phyloP scores from a whole-genome alignment of 2,113 vertebrate species.

The Chelonoidis abingdonii region DNA sequence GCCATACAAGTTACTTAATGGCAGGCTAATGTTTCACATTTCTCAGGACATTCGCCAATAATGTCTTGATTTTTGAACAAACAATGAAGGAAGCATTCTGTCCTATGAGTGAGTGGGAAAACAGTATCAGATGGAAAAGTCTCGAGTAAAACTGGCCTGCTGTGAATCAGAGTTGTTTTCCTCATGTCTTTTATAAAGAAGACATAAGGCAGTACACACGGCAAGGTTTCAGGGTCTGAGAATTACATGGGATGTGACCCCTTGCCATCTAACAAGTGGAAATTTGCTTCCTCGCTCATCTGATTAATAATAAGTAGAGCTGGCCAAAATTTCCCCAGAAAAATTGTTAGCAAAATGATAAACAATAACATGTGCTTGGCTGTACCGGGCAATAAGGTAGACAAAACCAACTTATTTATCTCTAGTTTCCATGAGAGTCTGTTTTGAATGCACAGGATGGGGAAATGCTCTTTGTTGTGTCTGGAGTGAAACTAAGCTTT shows the following conservation, averaged over 20 bases:
- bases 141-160: background rate
- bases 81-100: rapidly evolving
- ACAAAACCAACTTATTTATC: background rate
- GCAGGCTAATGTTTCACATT: background rate
- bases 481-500: background rate
- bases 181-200: background rate
- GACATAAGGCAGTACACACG: background rate
- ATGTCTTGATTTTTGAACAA: background rate
- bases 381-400: background rate
- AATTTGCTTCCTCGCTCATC: background rate
- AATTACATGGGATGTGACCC: background rate
- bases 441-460: background rate
- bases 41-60: background rate
- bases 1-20: background rate
- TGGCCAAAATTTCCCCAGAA: background rate
- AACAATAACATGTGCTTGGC: background rate
- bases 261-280: background rate
- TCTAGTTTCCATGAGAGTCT: background rate
- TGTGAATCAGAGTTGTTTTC: rapidly evolving
- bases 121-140: background rate
- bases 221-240: background rate
- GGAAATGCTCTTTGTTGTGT: background rate
- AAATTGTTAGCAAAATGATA: too few relatives aligned
- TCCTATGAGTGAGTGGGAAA: background rate
- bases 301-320: background rate